These are phyloP conservation scores for Drosophila kikkawai DNA, from an alignment of 1,140 invertebrate genomes.

Conservation along the genomic window DNA sequence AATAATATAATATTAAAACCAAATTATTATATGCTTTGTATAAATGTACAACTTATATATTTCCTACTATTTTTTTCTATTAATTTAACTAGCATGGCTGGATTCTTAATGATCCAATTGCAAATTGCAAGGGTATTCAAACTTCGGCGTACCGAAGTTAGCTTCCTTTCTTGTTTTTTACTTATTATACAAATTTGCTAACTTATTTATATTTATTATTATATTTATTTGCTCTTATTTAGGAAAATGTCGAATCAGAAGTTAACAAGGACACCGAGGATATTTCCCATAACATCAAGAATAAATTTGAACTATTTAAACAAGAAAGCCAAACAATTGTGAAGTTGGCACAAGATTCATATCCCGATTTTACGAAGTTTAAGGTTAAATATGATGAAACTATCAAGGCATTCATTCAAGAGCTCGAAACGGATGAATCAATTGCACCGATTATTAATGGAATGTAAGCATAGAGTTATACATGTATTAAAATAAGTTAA, in stretches of 20 bases:
- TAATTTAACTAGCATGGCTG: too few species aligned
- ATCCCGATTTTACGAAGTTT: constrained; percentile 88
- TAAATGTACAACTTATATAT: too few species aligned
- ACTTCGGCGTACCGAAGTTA: background rate
- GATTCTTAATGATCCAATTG: too few species aligned
- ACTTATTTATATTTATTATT: background rate
- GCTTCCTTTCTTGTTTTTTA: background rate
- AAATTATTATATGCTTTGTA: too few species aligned
- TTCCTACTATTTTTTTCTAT: too few species aligned
- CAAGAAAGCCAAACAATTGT: constrained; percentile 82
- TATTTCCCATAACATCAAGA: constrained; percentile 84
- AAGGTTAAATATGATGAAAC: constrained; percentile 87
- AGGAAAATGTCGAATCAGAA: constrained; percentile 67
- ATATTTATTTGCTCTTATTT: constrained; percentile 6
- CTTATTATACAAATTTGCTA: background rate
- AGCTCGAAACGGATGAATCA: constrained; percentile 88
- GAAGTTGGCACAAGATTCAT: constrained; percentile 86
- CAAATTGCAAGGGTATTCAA: background rate
- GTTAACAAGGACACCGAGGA: constrained; percentile 79
- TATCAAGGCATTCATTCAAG: constrained; percentile 87
- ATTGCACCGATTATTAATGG: constrained; percentile 88
- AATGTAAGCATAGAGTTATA: constrained; percentile 76
- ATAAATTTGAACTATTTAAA: constrained; percentile 78
- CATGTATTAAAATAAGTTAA: background rate
- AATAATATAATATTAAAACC: too few species aligned